A percentile compares a stretch with the other conserved stretches of the same genome.
phyloP scores from a whole-genome alignment of 2,113 vertebrate species.

The Phainopepla nitens region DNA sequence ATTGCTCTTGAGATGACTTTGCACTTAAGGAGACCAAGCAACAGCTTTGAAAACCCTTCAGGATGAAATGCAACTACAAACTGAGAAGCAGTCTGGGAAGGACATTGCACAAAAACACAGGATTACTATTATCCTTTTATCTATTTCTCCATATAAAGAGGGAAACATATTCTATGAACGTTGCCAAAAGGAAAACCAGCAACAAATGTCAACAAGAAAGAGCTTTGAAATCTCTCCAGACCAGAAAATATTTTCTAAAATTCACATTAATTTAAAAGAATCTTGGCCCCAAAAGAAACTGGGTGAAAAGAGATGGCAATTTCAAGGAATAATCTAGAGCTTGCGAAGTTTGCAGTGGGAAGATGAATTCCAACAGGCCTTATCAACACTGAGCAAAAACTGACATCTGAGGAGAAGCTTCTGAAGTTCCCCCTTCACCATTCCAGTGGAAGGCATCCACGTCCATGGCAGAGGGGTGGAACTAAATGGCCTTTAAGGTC shows the following conservation, averaged over 20 bases:
- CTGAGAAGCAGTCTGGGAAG: not conserved
- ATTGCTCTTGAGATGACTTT: conserved; percentile 62
- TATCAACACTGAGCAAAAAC: not conserved
- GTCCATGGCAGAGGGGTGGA: not conserved
- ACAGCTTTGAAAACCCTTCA: not conserved
- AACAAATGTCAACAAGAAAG: not conserved
- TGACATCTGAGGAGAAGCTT: not conserved
- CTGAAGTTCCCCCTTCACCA: not conserved
- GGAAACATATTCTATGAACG: not conserved
- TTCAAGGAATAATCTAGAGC: not conserved
- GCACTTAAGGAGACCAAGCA: not conserved
- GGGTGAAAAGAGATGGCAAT: not conserved
- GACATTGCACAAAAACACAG: not conserved
- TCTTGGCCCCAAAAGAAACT: not conserved
- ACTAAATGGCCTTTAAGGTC: not conserved
- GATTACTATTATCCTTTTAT: not conserved
- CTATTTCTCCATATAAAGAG: not conserved
- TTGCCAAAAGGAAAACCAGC: not conserved
- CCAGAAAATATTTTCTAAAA: not conserved
- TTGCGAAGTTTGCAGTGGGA: not conserved
- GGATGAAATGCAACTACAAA: not conserved
- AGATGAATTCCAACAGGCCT: not conserved
- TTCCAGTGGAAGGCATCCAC: not conserved
- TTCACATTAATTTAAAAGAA: not conserved
- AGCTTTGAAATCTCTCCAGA: not conserved